phyloP scores from a whole-genome alignment of 2,888 invertebrate genomes.

The Callyntrura guangdongensis region DNA sequence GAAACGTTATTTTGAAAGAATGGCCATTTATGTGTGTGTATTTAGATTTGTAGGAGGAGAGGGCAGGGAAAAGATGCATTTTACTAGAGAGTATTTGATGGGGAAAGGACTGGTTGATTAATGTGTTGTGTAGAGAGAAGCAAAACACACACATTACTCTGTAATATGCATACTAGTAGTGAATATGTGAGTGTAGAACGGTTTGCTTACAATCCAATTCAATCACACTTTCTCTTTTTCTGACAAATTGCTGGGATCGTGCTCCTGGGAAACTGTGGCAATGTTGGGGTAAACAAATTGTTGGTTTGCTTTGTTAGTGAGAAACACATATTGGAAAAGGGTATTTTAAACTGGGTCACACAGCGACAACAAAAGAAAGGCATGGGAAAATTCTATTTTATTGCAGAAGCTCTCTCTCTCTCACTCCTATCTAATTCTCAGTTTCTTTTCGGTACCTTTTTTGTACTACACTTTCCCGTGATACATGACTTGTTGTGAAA shows the following conservation, averaged over 20 bases:
- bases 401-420: too few species aligned
- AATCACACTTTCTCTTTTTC: slow-evolving; percentile 67
- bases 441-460: too few species aligned
- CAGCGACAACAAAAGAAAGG: not conserved
- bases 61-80: slow-evolving; percentile 12
- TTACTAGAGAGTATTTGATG: slow-evolving; percentile 61
- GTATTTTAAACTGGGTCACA: not conserved
- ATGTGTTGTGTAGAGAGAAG: not conserved
- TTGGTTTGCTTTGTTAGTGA: slow-evolving; percentile 7
- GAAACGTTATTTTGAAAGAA: too few species aligned
- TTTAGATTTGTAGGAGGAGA: not conserved
- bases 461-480: too few species aligned
- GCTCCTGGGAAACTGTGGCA: slow-evolving; percentile 2
- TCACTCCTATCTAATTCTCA: too few species aligned
- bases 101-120: slow-evolving; percentile 61
- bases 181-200: not conserved
- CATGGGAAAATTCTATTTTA: not conserved
- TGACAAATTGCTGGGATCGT: slow-evolving; percentile 52
- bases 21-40: not conserved
- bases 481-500: too few species aligned
- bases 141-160: not conserved
- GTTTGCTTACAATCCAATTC: not conserved
- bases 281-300: not conserved
- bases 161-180: not conserved
- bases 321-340: not conserved